Conservation (phyloP, 2,797 vertebrate genomes). For the Pampus argenteus region DNA sequence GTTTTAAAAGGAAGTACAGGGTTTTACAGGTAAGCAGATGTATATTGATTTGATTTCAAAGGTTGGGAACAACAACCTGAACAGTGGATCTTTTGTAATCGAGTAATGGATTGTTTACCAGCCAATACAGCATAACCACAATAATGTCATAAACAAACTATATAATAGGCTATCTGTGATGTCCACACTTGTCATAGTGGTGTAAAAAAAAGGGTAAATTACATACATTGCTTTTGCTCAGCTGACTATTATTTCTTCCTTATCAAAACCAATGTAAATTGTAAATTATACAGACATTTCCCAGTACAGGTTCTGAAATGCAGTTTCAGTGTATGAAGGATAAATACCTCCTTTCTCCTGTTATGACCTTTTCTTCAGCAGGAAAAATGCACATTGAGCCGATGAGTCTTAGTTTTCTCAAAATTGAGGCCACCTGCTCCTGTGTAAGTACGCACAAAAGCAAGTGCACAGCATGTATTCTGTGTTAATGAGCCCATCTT, state of each 20-base stretch:
- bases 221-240: neutral
- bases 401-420: neutral
- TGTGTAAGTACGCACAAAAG: constrained; percentile 1
- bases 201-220: neutral
- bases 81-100: neutral
- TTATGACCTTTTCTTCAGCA: neutral
- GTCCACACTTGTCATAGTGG: neutral
- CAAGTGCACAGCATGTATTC: neutral
- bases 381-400: neutral
- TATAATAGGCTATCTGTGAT: too few relatives aligned
- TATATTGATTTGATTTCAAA: neutral
- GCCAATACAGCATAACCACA: neutral
- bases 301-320: neutral
- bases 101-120: neutral
- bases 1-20: neutral
- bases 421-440: neutral
- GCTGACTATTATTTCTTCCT: neutral
- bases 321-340: neutral
- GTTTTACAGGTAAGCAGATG: neutral
- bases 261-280: neutral
- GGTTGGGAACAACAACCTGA: too few relatives aligned
- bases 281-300: neutral
- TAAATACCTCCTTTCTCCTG: neutral
- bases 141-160: too few relatives aligned
- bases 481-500: neutral